Conservation (phyloP, 2,888 invertebrate species). For the Macaria liturata region DNA sequence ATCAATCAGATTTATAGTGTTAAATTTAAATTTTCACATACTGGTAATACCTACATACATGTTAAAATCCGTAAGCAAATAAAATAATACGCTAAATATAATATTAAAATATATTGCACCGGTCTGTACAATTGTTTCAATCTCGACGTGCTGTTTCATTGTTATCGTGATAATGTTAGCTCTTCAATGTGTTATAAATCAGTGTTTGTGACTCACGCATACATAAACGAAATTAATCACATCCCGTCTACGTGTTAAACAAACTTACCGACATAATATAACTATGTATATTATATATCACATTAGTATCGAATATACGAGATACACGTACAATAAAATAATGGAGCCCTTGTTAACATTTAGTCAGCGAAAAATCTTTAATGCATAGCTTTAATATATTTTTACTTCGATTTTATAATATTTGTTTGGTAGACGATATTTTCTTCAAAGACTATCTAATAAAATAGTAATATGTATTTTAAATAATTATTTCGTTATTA, state of each 20-base stretch:
- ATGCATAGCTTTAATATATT: neutral
- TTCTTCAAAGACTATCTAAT: slow-evolving; percentile 5
- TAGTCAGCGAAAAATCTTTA: no score
- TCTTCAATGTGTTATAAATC: slow-evolving; percentile 1
- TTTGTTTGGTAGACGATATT: neutral
- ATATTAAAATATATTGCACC: slow-evolving; percentile 7
- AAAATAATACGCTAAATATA: neutral
- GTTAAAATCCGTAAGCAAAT: neutral
- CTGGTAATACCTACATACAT: no score
- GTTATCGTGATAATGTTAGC: slow-evolving; percentile 4
- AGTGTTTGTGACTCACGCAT: slow-evolving; percentile 1
- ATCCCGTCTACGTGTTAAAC: no score
- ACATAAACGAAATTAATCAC: neutral
- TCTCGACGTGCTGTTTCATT: slow-evolving; percentile 1
- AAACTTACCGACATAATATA: no score
- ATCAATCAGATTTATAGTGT: slow-evolving; percentile 2
- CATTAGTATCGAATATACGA: no score
- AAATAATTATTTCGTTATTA: slow-evolving; percentile 49
- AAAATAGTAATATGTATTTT: slow-evolving; percentile 16
- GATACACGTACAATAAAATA: no score
- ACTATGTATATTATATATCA: no score
- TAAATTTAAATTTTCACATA: neutral
- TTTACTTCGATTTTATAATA: neutral
- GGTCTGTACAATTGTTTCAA: slow-evolving; percentile 6
- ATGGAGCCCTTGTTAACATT: no score